These are phyloP conservation scores for Cygnus buccinator DNA, from an alignment of 2,113 vertebrate genomes.

Conservation along the genomic window DNA sequence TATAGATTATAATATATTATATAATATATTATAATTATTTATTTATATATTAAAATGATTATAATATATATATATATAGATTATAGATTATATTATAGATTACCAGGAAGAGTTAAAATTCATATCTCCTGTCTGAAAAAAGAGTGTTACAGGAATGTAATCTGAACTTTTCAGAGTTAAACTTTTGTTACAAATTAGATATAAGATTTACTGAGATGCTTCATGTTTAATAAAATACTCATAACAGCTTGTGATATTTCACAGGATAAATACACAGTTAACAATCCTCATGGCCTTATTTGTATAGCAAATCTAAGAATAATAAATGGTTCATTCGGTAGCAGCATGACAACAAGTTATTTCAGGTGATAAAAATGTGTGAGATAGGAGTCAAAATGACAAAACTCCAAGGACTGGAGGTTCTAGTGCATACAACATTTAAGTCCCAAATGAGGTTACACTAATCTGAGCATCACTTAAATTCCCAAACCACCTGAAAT, in stretches of 20 bases:
- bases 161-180: background rate
- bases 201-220: constrained; percentile 42
- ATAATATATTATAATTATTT: too few relatives aligned
- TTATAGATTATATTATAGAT: background rate
- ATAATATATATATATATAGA: too few relatives aligned
- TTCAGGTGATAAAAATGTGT: constrained; percentile 21
- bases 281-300: background rate
- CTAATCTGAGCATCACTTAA: background rate
- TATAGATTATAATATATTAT: too few relatives aligned
- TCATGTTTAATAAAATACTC: constrained; percentile 61
- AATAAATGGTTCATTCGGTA: constrained; percentile 44
- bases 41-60: too few relatives aligned
- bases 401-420: background rate
- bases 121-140: background rate
- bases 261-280: constrained; percentile 34
- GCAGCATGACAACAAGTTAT: constrained; percentile 36
- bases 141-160: background rate
- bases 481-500: background rate
- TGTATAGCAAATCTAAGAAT: constrained; percentile 27
- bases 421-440: background rate
- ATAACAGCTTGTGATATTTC: constrained; percentile 43
- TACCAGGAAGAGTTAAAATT: constrained; percentile 15
- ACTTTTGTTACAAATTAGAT: constrained; percentile 31
- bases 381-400: constrained; percentile 24
- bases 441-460: background rate